Percentiles rank a stretch among this genome's conserved stretches.
Conservation (phyloP, 2,113 vertebrate species). For the Phodopus roborovskii region DNA sequence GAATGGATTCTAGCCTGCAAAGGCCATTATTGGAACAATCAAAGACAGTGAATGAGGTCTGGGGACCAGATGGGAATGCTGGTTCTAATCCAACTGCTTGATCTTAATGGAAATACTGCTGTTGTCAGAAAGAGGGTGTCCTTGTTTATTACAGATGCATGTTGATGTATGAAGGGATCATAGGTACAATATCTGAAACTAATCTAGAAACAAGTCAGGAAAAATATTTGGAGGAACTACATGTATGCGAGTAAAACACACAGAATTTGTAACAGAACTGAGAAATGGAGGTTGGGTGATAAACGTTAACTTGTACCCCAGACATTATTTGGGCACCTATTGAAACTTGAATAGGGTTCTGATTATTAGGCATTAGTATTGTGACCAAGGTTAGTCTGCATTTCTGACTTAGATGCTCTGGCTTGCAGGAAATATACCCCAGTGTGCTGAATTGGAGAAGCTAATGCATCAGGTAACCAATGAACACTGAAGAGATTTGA, state of each 20-base stretch:
- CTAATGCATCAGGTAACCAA: not conserved
- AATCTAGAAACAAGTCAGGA: not conserved
- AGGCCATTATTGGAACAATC: not conserved
- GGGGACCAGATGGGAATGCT: not conserved
- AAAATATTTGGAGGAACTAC: not conserved
- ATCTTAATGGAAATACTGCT: not conserved
- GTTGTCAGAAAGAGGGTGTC: not conserved
- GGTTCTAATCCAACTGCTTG: not conserved
- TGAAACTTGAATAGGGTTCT: not conserved
- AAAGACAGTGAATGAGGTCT: not conserved
- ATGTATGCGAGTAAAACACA: not conserved
- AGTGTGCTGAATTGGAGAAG: not conserved
- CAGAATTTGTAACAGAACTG: not conserved
- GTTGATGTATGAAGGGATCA: not conserved
- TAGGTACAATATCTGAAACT: not conserved
- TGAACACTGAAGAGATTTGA: not conserved
- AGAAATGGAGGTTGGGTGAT: not conserved
- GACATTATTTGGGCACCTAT: not conserved
- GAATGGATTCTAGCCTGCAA: conserved; percentile 32
- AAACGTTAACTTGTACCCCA: not conserved
- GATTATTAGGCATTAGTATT: not conserved
- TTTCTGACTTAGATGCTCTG: not conserved
- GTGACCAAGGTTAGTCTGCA: not conserved
- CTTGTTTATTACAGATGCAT: not conserved
- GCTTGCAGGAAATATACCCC: not conserved